These are phyloP conservation scores for Tenthredo livida DNA, from an alignment of 2,888 invertebrate species.

Conservation along the genomic window DNA sequence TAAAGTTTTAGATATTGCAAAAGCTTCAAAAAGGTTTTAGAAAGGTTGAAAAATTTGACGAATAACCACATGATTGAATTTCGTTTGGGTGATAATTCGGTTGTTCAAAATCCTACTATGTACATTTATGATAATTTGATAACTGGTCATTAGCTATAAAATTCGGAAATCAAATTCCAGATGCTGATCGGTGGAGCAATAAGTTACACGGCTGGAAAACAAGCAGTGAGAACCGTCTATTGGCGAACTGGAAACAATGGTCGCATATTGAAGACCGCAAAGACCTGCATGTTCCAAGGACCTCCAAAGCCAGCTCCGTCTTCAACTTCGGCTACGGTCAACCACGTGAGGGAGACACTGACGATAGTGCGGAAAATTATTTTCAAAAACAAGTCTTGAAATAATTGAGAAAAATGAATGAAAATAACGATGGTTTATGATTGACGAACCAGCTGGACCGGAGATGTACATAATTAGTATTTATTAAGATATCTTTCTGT, in stretches of 20 bases:
- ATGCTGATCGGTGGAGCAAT: constrained; percentile 85
- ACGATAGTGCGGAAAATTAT: constrained; percentile 21
- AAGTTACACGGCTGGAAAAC: constrained; percentile 86
- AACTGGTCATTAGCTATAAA: not conserved
- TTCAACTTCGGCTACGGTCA: constrained; percentile 67
- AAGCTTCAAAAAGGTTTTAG: not conserved
- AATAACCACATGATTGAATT: not conserved
- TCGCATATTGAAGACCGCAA: constrained; percentile 70
- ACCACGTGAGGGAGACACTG: not conserved
- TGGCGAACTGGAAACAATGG: constrained; percentile 81
- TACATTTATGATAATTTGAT: not conserved
- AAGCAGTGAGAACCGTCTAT: constrained; percentile 88
- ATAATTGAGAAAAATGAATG: not conserved
- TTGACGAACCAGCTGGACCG: not conserved
- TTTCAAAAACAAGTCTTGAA: constrained; percentile 1
- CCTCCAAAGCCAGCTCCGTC: constrained; percentile 71
- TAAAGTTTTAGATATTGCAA: not conserved
- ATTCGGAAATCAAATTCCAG: constrained; percentile 57
- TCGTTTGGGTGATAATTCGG: not conserved
- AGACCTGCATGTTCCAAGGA: constrained; percentile 72
- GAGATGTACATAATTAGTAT: constrained; percentile 64
- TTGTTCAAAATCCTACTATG: not conserved
- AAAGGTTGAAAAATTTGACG: not conserved
- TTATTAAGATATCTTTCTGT: constrained; percentile 56
- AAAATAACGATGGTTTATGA: not conserved